Conservation (phyloP, 2,888 invertebrate genomes). For the Drosophila demipolita region DNA sequence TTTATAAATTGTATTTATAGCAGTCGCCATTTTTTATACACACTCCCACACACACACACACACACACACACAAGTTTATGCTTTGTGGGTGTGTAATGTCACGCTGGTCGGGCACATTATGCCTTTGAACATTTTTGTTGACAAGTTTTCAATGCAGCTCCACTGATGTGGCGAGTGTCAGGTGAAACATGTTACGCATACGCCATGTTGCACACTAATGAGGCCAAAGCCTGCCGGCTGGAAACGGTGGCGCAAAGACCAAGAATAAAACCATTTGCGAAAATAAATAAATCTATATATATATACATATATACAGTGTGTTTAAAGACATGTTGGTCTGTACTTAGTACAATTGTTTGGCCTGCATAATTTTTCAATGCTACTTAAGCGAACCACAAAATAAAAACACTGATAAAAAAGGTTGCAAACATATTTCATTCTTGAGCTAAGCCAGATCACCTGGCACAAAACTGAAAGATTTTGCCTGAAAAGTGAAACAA, state of each 20-base stretch:
- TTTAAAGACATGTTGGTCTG: not conserved
- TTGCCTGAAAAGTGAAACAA: conserved; percentile 9
- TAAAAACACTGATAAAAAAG: conserved; percentile 12
- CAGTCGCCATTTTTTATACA: conserved; percentile 53
- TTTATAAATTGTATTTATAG: conserved; percentile 76
- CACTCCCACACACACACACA: conserved; percentile 14
- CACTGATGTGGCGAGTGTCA: conserved; percentile 51
- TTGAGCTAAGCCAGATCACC: conserved; percentile 33
- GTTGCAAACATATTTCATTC: conserved; percentile 27
- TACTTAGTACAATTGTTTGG: conserved; percentile 35
- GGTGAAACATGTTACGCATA: conserved; percentile 76
- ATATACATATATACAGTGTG: conserved; percentile 4
- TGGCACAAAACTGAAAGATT: conserved; percentile 35
- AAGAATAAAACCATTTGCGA: conserved; percentile 11
- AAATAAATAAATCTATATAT: conserved; percentile 10
- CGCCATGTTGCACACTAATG: conserved; percentile 73
- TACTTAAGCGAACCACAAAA: conserved; percentile 45
- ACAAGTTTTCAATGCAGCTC: conserved; percentile 63
- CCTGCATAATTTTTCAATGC: conserved; percentile 60
- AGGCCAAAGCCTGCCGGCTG: conserved; percentile 47
- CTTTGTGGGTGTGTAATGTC: conserved; percentile 66
- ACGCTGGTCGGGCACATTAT: conserved; percentile 59
- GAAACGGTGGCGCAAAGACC: conserved; percentile 8
- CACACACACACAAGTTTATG: not conserved
- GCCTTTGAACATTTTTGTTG: conserved; percentile 67